Base-by-base conservation (phyloP, 2,113 vertebrate genomes). In the Hystrix brachyura region DNA sequence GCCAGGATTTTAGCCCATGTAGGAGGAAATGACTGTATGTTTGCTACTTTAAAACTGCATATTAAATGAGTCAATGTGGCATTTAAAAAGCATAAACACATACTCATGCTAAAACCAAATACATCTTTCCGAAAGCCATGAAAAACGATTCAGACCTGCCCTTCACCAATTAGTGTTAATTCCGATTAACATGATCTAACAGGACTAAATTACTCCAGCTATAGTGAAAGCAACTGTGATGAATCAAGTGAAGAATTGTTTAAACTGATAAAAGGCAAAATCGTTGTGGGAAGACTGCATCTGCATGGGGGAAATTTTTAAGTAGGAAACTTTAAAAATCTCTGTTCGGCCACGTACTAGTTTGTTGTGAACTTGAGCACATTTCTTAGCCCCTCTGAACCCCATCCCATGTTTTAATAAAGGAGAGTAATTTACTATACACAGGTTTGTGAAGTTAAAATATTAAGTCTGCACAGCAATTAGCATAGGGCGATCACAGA, bases 201-300 rank as follows among this genome's bases (percentile, higher is more conserved):
- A 91, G 21, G 74, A 83, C 38, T 91, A 59, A 51, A 83, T 93
- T 72, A 92, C 67, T 83, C 85, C 65, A 86, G 60, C 51, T 88
- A 48, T 59, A 95, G 62, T 91, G 32, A 89, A 82, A 86, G 83
- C 90, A 55, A 46, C 32, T 51, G 80, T 83, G 29, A 89, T 57
- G 5, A 21, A 72, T 51, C 43, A n/a, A 60, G 83, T 81, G 60
- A 87, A 96, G 67, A 94, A 90, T 34, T 38, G 27, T 95, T 67
- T 78, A 38, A 81, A 80, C 89, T 38, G 87, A 95, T 60, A 95
- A 92, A 91, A 82, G 59, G 53, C 8, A 76, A 95, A 85, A 90
- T 3, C 32, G 7, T 25, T n/a, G 25, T 85, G 81, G 12, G 82
- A 80, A 94, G 82, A 76, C 13, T 27, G 43, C 43, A 4, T 69